Evolutionary conservation across 2,888 invertebrate genomes (phyloP).

Genomic region (Caenorhabditis doughertyi): DNA sequence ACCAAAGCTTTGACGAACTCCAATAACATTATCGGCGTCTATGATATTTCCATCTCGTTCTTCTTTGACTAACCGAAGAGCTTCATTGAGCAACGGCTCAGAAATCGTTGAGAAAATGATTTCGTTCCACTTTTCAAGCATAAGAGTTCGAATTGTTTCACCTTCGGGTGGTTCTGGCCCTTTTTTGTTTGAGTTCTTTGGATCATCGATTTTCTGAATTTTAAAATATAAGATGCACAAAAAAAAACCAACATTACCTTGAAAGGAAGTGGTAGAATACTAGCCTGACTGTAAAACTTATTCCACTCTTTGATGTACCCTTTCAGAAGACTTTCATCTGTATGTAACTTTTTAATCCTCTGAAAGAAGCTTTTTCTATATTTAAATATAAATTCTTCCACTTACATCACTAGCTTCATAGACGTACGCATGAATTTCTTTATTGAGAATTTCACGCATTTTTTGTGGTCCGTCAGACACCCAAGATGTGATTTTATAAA

Average conservation of each 20-base stretch:
- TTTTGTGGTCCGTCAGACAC: slow-evolving; percentile 90
- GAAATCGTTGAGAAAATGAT: slow-evolving; percentile 97
- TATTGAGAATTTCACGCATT: slow-evolving; percentile 67
- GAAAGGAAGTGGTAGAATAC: slow-evolving; percentile 86
- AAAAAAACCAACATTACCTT: slow-evolving; percentile 54
- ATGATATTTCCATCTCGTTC: slow-evolving; percentile 98
- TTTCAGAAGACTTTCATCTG: slow-evolving; percentile 95
- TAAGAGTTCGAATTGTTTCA: slow-evolving; percentile 83
- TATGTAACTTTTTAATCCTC: slow-evolving; percentile 92
- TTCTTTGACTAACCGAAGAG: slow-evolving; percentile 96
- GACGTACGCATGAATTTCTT: slow-evolving; percentile 74
- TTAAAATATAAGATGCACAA: not conserved
- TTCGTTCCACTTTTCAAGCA: slow-evolving; percentile 99
- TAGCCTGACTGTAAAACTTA: slow-evolving; percentile 97
- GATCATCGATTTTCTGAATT: slow-evolving; percentile 43
- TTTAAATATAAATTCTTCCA: not conserved
- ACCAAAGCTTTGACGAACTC: slow-evolving; percentile 97
- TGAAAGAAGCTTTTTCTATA: slow-evolving; percentile 78
- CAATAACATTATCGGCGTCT: slow-evolving; percentile 97
- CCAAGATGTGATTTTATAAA: slow-evolving; percentile 97
- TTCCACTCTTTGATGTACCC: slow-evolving; percentile 99
- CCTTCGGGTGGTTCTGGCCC: not conserved
- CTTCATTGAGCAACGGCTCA: slow-evolving; percentile 92
- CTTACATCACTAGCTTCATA: slow-evolving; percentile 69
- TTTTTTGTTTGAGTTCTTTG: not conserved